Percentiles rank a stretch among this genome's conserved stretches.
These are phyloP conservation scores for zebrafish (Danio rerio) DNA, from an alignment of 2,113 vertebrate genomes.

Conservation along the genomic window DNA sequence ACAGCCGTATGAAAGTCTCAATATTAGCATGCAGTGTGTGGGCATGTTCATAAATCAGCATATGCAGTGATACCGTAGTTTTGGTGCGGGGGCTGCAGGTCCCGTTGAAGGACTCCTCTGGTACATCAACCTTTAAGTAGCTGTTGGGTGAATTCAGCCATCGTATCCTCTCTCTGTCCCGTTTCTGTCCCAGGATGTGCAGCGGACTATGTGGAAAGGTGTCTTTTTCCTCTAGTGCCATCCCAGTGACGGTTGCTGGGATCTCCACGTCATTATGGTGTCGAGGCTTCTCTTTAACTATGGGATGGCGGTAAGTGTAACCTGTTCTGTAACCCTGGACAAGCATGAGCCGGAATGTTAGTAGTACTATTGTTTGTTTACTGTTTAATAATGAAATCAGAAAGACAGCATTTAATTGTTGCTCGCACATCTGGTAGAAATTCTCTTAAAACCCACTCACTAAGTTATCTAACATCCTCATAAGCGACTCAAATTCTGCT, in stretches of 20 bases:
- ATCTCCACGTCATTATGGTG: slow-evolving; percentile 95
- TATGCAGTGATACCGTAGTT: slow-evolving; percentile 68
- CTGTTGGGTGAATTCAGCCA: slow-evolving; percentile 96
- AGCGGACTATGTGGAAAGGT: slow-evolving; percentile 82
- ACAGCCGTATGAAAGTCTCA: not conserved
- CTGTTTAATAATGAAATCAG: not conserved
- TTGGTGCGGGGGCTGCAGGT: slow-evolving; percentile 90
- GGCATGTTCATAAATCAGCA: not conserved
- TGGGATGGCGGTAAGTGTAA: slow-evolving; percentile 89
- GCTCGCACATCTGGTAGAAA: not conserved
- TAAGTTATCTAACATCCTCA: slow-evolving; percentile 98
- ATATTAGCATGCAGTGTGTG: not conserved
- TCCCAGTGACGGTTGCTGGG: slow-evolving; percentile 89
- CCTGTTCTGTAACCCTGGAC: slow-evolving; percentile 93
- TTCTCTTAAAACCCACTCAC: slow-evolving; percentile 75
- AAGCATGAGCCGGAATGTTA: slow-evolving; percentile 4
- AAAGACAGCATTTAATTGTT: not conserved
- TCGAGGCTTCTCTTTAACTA: slow-evolving; percentile 89
- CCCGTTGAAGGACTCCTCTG: slow-evolving; percentile 86
- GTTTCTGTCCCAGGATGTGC: slow-evolving; percentile 86
- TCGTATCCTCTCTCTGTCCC: slow-evolving; percentile 90
- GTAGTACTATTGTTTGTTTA: not conserved
- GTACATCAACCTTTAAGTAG: slow-evolving; percentile 92
- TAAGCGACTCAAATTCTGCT: slow-evolving; percentile 92
- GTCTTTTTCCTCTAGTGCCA: slow-evolving; percentile 85